These are phyloP conservation scores for Trogon surrucura DNA, from an alignment of 2,113 vertebrate genomes.

Conservation along the genomic window DNA sequence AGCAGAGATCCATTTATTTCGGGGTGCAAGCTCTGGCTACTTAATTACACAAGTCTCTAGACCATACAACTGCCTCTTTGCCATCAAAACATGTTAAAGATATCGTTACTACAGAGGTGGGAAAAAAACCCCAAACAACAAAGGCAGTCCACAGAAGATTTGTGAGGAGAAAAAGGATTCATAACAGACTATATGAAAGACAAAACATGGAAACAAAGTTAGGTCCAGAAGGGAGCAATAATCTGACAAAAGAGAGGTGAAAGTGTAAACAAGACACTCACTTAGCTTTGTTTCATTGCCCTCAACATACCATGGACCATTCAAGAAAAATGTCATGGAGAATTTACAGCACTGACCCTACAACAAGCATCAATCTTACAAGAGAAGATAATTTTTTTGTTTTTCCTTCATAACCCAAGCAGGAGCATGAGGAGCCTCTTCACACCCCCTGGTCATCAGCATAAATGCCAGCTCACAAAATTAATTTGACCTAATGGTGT, in stretches of 20 bases:
- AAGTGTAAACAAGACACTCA: background rate
- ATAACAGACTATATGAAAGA: background rate
- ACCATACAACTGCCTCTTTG: background rate
- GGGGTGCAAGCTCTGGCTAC: background rate
- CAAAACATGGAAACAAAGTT: conserved; percentile 7
- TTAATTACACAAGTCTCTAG: background rate
- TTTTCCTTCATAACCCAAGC: background rate
- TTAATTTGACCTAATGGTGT: conserved; percentile 7
- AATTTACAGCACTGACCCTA: background rate
- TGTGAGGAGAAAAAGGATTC: background rate
- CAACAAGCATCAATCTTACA: background rate
- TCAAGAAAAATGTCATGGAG: background rate
- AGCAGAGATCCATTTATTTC: conserved; percentile 14
- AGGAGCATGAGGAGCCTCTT: background rate
- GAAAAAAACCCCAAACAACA: background rate
- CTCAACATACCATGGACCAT: background rate
- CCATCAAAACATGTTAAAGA: background rate
- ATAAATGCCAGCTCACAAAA: background rate
- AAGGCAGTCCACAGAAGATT: background rate
- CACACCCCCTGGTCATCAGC: background rate
- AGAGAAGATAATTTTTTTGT: background rate
- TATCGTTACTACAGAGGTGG: background rate
- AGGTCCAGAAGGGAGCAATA: background rate
- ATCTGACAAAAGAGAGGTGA: background rate
- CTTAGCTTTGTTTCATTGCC: background rate